Percentiles rank a stretch among this genome's conserved stretches.
These are phyloP conservation scores for Achatina immaculata DNA, from an alignment of 1,140 invertebrate species.

Conservation along the genomic window DNA sequence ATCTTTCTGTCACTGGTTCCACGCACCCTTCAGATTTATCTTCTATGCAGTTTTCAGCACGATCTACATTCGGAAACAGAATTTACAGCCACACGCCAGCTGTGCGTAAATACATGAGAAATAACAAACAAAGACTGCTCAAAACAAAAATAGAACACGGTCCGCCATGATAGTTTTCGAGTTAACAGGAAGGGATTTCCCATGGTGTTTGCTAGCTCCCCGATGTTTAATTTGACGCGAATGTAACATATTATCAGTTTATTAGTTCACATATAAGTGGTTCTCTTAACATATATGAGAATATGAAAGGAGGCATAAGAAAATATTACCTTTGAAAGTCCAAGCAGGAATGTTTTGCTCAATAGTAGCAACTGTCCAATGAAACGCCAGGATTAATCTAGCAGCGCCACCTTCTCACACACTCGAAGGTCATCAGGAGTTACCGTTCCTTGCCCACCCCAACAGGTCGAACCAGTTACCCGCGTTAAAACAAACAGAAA, in stretches of 20 bases:
- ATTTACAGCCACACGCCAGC: neutral
- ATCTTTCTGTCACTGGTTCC: neutral
- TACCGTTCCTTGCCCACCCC: too few species aligned
- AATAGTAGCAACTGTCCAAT: constrained; percentile 25
- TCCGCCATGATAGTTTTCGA: constrained; percentile 35
- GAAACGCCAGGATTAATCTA: neutral
- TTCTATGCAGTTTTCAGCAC: neutral
- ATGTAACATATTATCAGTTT: neutral
- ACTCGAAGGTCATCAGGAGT: too few species aligned
- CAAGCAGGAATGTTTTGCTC: constrained; percentile 37
- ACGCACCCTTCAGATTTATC: neutral
- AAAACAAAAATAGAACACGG: constrained; percentile 32
- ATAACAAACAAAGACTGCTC: constrained; percentile 30
- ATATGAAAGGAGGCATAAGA: neutral
- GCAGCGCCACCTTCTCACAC: neutral
- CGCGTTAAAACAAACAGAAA: too few species aligned
- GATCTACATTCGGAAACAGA: neutral
- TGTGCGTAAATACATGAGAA: neutral
- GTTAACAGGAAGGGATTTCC: constrained; percentile 16
- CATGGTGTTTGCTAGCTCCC: neutral
- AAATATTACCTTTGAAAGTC: constrained; percentile 17
- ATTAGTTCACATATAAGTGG: neutral
- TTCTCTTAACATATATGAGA: constrained; percentile 1
- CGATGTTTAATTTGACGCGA: neutral
- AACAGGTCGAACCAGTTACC: too few species aligned